These are phyloP conservation scores for Morpho achilles DNA, from an alignment of 2,888 invertebrate genomes.

Conservation along the genomic window DNA sequence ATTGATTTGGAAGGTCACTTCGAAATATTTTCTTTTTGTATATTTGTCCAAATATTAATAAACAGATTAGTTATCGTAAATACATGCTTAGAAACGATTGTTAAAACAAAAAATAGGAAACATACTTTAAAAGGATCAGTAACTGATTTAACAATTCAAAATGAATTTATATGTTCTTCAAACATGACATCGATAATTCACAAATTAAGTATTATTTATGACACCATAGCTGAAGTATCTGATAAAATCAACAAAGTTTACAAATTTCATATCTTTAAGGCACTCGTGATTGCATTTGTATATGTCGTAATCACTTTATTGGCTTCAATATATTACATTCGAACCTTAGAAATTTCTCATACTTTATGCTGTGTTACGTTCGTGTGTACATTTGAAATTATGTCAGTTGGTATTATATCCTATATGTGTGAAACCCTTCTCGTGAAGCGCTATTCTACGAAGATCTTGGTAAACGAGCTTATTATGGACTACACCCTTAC, in stretches of 20 bases:
- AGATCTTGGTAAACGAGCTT: slow-evolving; percentile 45
- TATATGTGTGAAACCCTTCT: slow-evolving; percentile 46
- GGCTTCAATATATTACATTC: slow-evolving; percentile 44
- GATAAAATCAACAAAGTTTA: neutral
- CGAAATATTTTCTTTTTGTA: slow-evolving; percentile 44
- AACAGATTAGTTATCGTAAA: slow-evolving; percentile 43
- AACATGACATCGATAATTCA: slow-evolving; percentile 41
- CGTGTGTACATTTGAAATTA: slow-evolving; percentile 28
- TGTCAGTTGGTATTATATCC: slow-evolving; percentile 33
- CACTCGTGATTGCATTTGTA: slow-evolving; percentile 46
- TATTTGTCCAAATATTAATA: slow-evolving; percentile 41
- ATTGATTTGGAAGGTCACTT: slow-evolving; percentile 38
- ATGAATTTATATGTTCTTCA: slow-evolving; percentile 37
- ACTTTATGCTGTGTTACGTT: slow-evolving; percentile 24
- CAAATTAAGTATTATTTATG: slow-evolving; percentile 45
- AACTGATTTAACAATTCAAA: slow-evolving; percentile 26
- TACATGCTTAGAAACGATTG: slow-evolving; percentile 38
- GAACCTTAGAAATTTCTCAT: slow-evolving; percentile 31
- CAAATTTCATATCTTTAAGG: slow-evolving; percentile 45
- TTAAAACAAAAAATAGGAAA: slow-evolving; percentile 28
- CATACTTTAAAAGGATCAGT: slow-evolving; percentile 23
- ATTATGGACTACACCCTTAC: slow-evolving; percentile 30
- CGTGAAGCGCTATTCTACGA: slow-evolving; percentile 37
- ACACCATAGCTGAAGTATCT: slow-evolving; percentile 44
- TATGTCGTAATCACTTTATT: slow-evolving; percentile 53